Base-by-base conservation (phyloP, 2,113 vertebrate species). In the Trogon surrucura region DNA sequence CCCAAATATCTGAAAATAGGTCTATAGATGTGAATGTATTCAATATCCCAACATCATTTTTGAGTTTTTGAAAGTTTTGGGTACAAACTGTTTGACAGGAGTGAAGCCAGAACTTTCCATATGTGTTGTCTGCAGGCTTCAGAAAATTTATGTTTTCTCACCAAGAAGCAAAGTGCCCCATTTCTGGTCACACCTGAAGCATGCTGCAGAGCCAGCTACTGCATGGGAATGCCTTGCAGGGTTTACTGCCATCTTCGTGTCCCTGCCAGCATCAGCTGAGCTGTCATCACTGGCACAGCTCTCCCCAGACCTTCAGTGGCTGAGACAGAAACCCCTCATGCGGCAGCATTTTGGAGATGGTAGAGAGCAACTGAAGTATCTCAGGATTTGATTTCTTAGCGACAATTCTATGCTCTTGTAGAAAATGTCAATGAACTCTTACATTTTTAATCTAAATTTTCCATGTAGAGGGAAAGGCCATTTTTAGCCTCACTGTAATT, bases 371-470 rank as follows among this genome's bases (percentile, higher is more conserved):
- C 3, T 5, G 57, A 91, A 32, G 34, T 70, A 57, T 88, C 92
- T 90, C 60, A 78, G 90, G 10, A 17, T 88, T 83, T 94, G 79
- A 78, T 85, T 80, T 90, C 74, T 58, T 82, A 88, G 51, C 0
- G 2, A 58, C 22, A 70, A 2, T 50, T 92, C 71, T 73, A 0
- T 6, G 7, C 88, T 92, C 83, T 62, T 90, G 34, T 67, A 78
- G 91, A 74, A 95, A 83, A 93, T 71, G 44, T 83, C 85, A 78
- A 7, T 91, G 94, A 93, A 94, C 36, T 90, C 51, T 70, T 85
- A 54, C 41, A 86, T 95, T 86, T 94, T 90, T 92, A 84, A 93
- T 94, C 54, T 62, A 56, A 67, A 66, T 70, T 95, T 94, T 80
- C 67, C 23, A 1, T 61, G 64, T 83, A 62, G 69, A 74, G 29